Base-by-base conservation (phyloP, 1,140 invertebrate genomes). In the Drosophila dunni region DNA sequence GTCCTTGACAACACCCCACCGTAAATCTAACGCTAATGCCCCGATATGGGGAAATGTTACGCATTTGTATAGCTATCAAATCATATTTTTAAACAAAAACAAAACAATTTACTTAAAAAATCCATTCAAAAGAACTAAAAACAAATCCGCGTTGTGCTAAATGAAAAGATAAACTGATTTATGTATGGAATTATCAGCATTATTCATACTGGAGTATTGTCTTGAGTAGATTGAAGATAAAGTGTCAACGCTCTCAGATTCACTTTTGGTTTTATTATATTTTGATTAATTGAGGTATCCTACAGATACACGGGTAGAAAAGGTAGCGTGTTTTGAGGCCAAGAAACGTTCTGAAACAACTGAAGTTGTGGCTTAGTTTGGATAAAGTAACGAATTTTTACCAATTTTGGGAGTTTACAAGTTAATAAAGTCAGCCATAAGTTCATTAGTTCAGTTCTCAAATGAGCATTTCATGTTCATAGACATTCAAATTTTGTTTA, bases 21-120 rank as follows among this genome's bases (percentile, higher is more conserved):
- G 20, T 54, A 73, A 67, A 60, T 68, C 56, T 71, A 64, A 44
- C 33, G 34, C 50, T 24, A 50, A 67, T 67, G 45, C 42, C 24
- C 24, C 44, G 57, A 56, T 24, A 48, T 33, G 11, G 56, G 38
- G 29, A 42, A 53, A 24, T 67, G 46, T 60, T 67, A 72, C 70
- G 63, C 63, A 72, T 60, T 53, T 53, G 50, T 8, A 8, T 13
- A 3, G 13, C 34, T 60, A 45, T 42, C 10, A 24, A 63, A 46
- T 46, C 8, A 53, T 53, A 53, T 68, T 13, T 17, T 70, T 46
- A 54, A 68, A 54, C 34, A 44, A 42, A 15, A 10, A 24, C 11
- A 60, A 33, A 60, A 58, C n/a, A n/a, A n/a, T n/a, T n/a, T n/a
- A 38, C 56, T 44, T 45, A 17, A 2, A 33, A 2, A 33, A 33